Base-by-base conservation (phyloP, 2,797 vertebrate genomes). In the Gymnoscopelus microlampas region DNA sequence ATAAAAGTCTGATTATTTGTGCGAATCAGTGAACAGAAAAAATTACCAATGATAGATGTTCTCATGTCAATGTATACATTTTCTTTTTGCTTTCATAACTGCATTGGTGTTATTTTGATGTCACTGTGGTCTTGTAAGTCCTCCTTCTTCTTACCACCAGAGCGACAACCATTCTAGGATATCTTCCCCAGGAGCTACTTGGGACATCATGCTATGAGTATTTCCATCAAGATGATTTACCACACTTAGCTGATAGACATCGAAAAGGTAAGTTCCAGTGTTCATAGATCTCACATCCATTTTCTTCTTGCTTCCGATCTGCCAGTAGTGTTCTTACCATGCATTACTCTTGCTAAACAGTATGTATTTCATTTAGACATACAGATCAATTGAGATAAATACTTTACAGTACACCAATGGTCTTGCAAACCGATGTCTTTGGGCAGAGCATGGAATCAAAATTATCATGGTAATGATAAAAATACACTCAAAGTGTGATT, bases 131-230 rank as follows among this genome's bases (percentile, higher is more conserved):
- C 29, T 32, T 24, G 14, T 49, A 47, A 50, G 13, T 48, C 13
- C 29, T 39, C 39, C 5, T 0, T 14, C 58, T 63, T 75, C 9
- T 60, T 57, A 50, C 71, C 77, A 44, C 39, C 89, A 98, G 97
- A 69, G 96, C 96, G 7, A 99, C 96, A 70, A 96, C 95, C 59
- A 85, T 98, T 89, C 94, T 98, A 70, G 97, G 97, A 53, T 99
- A 97, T 87, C 92, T 98, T 79, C 97, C 97, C 48, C 97, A 98
- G 91, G 97, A 99, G 73, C 89, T 99, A 64, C 93, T 99, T 39
- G 97, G 97, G 80, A 98, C 97, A 11, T 99, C 96, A 5, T 98
- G 97, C 90, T 99, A 98, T 11, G 97, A 99, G 79, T 98, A 98
- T 89, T 97, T 97, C 92, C 97, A 98, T 89, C 95, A 97, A 86